phyloP scores from a whole-genome alignment of 2,888 invertebrate species.

The Julus scanicus region DNA sequence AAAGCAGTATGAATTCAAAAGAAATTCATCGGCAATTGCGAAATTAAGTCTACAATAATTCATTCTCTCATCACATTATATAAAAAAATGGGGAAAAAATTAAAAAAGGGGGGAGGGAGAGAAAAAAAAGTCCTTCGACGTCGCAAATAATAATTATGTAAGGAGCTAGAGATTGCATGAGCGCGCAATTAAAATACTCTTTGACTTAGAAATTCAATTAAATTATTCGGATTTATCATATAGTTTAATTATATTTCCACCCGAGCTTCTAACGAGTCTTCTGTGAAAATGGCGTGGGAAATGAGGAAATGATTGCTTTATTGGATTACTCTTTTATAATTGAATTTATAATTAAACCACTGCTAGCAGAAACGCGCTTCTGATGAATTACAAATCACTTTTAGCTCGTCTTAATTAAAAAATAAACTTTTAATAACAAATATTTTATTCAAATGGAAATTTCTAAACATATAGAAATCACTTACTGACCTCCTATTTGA shows the following conservation, averaged over 20 bases:
- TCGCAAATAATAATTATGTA: conserved; percentile 14
- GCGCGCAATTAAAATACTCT: conserved; percentile 30
- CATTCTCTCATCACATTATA: not conserved
- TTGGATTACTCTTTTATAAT: conserved; percentile 20
- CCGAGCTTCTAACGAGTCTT: not conserved
- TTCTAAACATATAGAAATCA: no score
- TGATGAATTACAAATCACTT: not conserved
- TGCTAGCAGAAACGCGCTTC: not conserved
- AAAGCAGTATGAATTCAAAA: not conserved
- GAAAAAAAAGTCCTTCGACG: not conserved
- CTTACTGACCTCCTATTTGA: no score
- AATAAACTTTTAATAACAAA: not conserved
- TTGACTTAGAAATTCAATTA: conserved; percentile 15
- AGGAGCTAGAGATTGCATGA: not conserved
- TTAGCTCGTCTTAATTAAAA: not conserved
- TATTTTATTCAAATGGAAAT: not conserved
- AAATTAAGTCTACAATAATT: conserved; percentile 9
- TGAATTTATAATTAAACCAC: conserved; percentile 19
- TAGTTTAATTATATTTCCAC: conserved; percentile 15
- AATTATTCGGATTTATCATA: conserved; percentile 16
- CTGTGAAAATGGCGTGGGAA: not conserved
- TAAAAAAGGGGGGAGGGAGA: not conserved
- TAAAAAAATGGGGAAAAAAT: no score
- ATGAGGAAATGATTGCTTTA: conserved; percentile 21
- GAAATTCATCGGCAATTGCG: conserved; percentile 20